Conservation (phyloP, 2,113 vertebrate species). For the Sander lucioperca region DNA sequence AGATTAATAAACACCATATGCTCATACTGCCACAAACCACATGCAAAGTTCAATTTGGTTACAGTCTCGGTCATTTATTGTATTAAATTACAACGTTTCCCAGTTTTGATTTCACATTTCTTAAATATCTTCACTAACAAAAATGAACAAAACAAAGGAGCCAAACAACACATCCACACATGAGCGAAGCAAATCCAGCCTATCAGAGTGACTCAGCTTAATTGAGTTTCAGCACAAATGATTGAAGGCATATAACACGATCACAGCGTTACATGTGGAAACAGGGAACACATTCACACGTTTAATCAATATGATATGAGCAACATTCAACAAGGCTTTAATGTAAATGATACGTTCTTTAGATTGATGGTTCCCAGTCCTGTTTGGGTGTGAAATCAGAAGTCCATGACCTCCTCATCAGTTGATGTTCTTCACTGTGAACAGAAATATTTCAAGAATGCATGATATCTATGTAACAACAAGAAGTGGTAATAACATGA, state of each 20-base stretch:
- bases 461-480: too few relatives aligned
- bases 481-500: too few relatives aligned
- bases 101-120: background rate
- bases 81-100: background rate
- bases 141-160: background rate
- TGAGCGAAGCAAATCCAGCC: background rate
- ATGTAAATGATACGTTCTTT: too few relatives aligned
- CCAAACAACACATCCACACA: background rate
- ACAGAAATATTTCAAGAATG: too few relatives aligned
- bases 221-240: background rate
- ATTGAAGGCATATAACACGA: too few relatives aligned
- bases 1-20: background rate
- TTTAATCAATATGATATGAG: too few relatives aligned
- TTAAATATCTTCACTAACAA: background rate
- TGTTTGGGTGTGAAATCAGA: too few relatives aligned
- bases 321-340: too few relatives aligned
- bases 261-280: background rate
- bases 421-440: too few relatives aligned
- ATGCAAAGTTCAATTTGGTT: background rate
- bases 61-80: background rate
- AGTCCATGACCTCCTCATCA: too few relatives aligned
- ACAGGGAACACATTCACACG: too few relatives aligned
- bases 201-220: background rate
- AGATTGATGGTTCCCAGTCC: too few relatives aligned
- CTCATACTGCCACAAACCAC: background rate